Evolutionary conservation across 1,140 invertebrate genomes (phyloP).

Genomic region (Saccostrea glomerata): DNA sequence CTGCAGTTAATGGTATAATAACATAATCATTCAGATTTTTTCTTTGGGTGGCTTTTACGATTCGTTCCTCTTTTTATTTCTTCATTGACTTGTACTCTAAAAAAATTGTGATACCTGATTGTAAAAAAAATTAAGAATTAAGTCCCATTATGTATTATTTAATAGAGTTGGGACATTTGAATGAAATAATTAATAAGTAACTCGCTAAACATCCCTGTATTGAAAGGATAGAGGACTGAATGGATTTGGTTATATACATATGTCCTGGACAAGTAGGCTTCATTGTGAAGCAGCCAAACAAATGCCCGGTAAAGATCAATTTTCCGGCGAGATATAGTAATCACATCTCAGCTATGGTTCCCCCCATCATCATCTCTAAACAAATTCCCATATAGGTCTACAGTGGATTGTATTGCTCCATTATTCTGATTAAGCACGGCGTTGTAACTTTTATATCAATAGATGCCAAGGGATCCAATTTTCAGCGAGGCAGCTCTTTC

Average conservation of each 20-base stretch:
- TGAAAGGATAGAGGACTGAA: not conserved
- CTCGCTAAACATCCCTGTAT: not conserved
- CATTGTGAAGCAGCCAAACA: not conserved
- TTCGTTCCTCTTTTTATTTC: too few relatives aligned
- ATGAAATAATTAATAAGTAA: not conserved
- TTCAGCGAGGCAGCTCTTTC: not conserved
- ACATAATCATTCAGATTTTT: too few relatives aligned
- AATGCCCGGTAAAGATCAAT: conserved; percentile 18
- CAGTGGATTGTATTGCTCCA: not conserved
- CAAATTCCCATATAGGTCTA: conserved; percentile 12
- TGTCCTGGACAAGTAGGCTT: not conserved
- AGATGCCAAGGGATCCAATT: not conserved
- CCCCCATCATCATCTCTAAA: not conserved
- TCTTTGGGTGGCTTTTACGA: too few relatives aligned
- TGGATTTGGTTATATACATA: not conserved
- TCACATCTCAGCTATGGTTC: not conserved
- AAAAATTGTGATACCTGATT: too few relatives aligned
- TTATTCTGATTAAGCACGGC: not conserved
- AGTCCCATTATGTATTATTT: too few relatives aligned
- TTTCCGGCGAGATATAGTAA: conserved; percentile 1
- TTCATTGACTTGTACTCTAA: too few relatives aligned
- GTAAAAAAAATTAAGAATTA: too few relatives aligned
- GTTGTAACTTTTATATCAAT: not conserved
- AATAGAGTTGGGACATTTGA: not conserved
- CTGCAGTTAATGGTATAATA: too few relatives aligned